Base-by-base conservation (phyloP, 2,113 vertebrate genomes). In the Petaurus breviceps region DNA sequence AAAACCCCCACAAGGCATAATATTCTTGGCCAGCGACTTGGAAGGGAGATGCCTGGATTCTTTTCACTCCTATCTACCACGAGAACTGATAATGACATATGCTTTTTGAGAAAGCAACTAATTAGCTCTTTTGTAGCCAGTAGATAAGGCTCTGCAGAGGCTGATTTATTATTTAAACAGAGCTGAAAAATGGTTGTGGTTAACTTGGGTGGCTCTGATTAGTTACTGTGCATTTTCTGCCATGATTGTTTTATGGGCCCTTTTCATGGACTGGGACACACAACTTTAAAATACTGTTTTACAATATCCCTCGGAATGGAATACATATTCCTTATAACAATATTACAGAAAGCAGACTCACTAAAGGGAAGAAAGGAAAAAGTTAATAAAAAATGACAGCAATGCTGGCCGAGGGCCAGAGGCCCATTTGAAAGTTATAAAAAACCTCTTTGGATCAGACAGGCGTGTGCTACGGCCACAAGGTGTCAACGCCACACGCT, bases 301-400 rank as follows among this genome's bases (percentile, higher is more conserved):
- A 93, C 54, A 53, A 52, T 91, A 96, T 91, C 84, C 91, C 92
- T 7, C 90, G 95, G 89, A 98, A 98, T 52, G 68, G 95, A 97
- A 97, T 95, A 92, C 91, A 96, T 94, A 97, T 93, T 95, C 97
- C 97, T 97, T n/a, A 77, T 94, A 98, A 97, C 43, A 94, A 89
- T 93, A 94, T 89, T 92, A 91, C 2, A 2, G 6, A 97, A 90
- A 96, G 91, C 93, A 98, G 97, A 49, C 95, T 43, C 97, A 94
- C 91, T 97, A 47, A 12, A 22, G 92, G 93, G 94, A 96, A 95
- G 94, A 93, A 94, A 96, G 95, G 97, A 96, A 90, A 93, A 97
- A 94, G 77, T 94, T 98, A 98, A 99, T 98, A 98, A 98, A 98
- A 98, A 97, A 95, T 97, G 98, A 98, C 98, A 98, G 97, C 25